phyloP scores from a whole-genome alignment of 2,113 vertebrate species.

The Tretioscincus oriximinensis region DNA sequence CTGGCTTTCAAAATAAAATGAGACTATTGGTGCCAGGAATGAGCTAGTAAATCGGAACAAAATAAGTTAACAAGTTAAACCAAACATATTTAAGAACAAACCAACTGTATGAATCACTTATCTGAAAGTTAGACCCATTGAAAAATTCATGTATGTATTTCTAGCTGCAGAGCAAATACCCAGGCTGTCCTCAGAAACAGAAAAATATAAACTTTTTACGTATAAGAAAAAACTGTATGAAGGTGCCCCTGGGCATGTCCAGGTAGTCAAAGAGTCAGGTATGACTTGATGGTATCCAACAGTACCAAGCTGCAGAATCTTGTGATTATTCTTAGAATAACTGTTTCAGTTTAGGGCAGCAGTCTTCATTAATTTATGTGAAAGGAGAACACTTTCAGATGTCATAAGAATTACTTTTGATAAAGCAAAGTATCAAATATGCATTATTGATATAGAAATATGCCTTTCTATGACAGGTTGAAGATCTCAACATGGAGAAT shows the following conservation, averaged over 20 bases:
- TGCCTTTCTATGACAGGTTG: slow-evolving; percentile 58
- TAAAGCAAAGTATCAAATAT: not conserved
- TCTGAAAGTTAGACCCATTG: not conserved
- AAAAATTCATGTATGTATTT: not conserved
- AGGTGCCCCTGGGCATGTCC: too few relatives aligned
- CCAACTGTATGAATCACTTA: not conserved
- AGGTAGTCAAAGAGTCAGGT: too few relatives aligned
- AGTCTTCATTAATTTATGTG: not conserved
- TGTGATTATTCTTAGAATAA: not conserved
- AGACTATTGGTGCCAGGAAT: not conserved
- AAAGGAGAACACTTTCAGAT: not conserved
- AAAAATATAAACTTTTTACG: too few relatives aligned
- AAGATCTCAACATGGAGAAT: slow-evolving; percentile 71
- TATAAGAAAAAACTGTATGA: too few relatives aligned
- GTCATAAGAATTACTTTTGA: not conserved
- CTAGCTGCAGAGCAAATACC: not conserved
- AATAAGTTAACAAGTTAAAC: not conserved
- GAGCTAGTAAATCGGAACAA: not conserved
- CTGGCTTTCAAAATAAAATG: not conserved
- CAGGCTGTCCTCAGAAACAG: too few relatives aligned
- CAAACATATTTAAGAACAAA: not conserved
- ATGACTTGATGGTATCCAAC: too few relatives aligned
- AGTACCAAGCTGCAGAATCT: too few relatives aligned
- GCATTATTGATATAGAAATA: not conserved
- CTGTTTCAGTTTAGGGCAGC: not conserved